A percentile compares a stretch with the other conserved stretches of the same genome.
Conservation (phyloP, 2,888 invertebrate species). For the Meta bourneti region DNA sequence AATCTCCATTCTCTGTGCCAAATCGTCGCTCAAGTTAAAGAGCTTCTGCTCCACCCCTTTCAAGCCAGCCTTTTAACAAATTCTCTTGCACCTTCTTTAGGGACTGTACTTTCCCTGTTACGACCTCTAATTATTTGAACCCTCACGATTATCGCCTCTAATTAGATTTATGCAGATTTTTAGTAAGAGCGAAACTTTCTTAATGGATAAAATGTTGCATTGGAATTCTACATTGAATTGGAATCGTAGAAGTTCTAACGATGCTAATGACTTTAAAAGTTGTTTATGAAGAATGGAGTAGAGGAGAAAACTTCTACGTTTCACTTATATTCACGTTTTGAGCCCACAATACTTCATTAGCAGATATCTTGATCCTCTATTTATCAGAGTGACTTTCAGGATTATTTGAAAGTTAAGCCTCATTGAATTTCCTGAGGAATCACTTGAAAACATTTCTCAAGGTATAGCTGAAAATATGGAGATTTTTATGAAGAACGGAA, state of each 20-base stretch:
- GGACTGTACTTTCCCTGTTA: slow-evolving; percentile 51
- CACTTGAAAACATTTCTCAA: too few species aligned
- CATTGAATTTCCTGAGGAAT: too few species aligned
- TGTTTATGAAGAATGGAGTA: neutral
- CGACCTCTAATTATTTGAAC: slow-evolving; percentile 67
- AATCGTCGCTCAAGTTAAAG: slow-evolving; percentile 65
- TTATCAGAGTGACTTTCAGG: too few species aligned
- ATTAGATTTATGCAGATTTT: slow-evolving; percentile 73
- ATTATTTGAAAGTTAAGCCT: too few species aligned
- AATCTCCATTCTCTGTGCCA: slow-evolving; percentile 67
- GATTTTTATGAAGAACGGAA: too few species aligned
- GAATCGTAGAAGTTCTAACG: slow-evolving; percentile 24
- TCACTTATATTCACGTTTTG: neutral
- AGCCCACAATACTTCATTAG: neutral
- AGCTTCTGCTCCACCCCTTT: slow-evolving; percentile 58
- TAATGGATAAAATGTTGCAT: slow-evolving; percentile 60
- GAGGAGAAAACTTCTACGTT: neutral
- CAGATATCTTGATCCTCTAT: neutral
- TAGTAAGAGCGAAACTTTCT: slow-evolving; percentile 56
- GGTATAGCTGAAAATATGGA: too few species aligned
- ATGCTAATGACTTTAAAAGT: slow-evolving; percentile 19
- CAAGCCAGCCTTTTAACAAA: slow-evolving; percentile 64
- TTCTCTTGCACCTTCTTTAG: slow-evolving; percentile 68
- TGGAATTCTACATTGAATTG: slow-evolving; percentile 44
- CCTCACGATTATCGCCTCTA: slow-evolving; percentile 65